Percentiles rank a stretch among this genome's conserved stretches.
These are phyloP conservation scores for Xenopus borealis DNA, from an alignment of 2,113 vertebrate genomes.

Conservation along the genomic window DNA sequence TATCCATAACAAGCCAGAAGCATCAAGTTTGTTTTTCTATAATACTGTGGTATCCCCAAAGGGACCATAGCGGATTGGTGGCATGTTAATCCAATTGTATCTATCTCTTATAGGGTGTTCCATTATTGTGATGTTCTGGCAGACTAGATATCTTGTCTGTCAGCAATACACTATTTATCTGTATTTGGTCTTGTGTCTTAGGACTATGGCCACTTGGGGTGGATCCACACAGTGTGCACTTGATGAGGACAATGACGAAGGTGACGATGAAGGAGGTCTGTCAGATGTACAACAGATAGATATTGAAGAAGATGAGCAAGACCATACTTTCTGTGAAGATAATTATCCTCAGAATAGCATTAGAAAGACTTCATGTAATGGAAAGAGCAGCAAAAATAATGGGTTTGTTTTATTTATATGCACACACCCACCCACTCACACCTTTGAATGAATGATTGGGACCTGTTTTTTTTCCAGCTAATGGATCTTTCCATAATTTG, in stretches of 20 bases:
- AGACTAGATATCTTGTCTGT: too few species aligned
- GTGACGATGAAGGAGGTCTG: slow-evolving; percentile 64
- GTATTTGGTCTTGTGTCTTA: slow-evolving; percentile 49
- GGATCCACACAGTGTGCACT: slow-evolving; percentile 85
- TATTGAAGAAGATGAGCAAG: slow-evolving; percentile 74
- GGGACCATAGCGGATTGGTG: too few species aligned
- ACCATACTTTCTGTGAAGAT: slow-evolving; percentile 79
- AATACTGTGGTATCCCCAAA: too few species aligned
- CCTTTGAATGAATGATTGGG: too few species aligned
- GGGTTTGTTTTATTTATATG: slow-evolving; percentile 80
- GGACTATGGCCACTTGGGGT: slow-evolving; percentile 96
- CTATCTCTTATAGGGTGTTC: too few species aligned
- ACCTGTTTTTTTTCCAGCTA: too few species aligned
- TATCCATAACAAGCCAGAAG: too few species aligned
- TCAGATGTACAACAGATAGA: slow-evolving; percentile 76
- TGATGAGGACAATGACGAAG: slow-evolving; percentile 72
- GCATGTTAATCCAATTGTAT: too few species aligned
- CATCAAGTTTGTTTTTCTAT: too few species aligned
- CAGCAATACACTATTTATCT: background rate
- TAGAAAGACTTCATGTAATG: slow-evolving; percentile 64
- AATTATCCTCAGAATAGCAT: slow-evolving; percentile 67
- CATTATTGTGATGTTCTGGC: too few species aligned
- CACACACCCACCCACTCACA: too few species aligned
- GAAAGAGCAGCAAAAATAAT: slow-evolving; percentile 75
- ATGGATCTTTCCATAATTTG: too few species aligned